phyloP scores from a whole-genome alignment of 2,888 invertebrate genomes.

The Conistra vaccinii region DNA sequence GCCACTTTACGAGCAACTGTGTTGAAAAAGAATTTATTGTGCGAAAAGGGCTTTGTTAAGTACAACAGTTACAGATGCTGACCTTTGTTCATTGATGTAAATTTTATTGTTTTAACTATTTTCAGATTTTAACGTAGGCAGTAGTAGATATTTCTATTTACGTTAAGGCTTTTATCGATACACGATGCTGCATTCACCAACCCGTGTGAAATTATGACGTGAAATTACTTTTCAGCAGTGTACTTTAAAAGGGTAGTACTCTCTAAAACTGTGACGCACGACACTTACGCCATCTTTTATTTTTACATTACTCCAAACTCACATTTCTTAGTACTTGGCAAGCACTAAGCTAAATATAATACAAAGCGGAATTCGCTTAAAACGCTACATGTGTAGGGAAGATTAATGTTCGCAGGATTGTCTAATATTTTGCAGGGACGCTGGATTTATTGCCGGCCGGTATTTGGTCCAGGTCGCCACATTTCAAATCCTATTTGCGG shows the following conservation, averaged over 20 bases:
- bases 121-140: too few species aligned
- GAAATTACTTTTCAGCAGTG: neutral
- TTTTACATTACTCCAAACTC: slow-evolving; percentile 26
- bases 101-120: too few species aligned
- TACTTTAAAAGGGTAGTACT: neutral
- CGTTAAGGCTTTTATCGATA: neutral
- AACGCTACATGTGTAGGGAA: slow-evolving; percentile 59
- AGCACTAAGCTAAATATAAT: slow-evolving; percentile 60
- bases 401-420: slow-evolving; percentile 71
- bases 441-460: slow-evolving; percentile 68
- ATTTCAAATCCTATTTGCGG: slow-evolving; percentile 67
- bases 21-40: too few species aligned
- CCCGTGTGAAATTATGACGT: neutral
- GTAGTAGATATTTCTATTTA: too few species aligned
- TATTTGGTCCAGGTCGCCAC: slow-evolving; percentile 56
- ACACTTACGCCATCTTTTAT: slow-evolving; percentile 32
- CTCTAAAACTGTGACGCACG: slow-evolving; percentile 32
- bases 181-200: neutral
- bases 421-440: slow-evolving; percentile 70
- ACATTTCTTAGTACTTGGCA: slow-evolving; percentile 53
- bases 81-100: too few species aligned
- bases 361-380: slow-evolving; percentile 56
- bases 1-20: too few species aligned
- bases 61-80: too few species aligned
- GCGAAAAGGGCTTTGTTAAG: too few species aligned